Percentiles rank a stretch among this genome's conserved stretches.
phyloP scores from a whole-genome alignment of 2,888 invertebrate genomes.

The Plebejus argus region DNA sequence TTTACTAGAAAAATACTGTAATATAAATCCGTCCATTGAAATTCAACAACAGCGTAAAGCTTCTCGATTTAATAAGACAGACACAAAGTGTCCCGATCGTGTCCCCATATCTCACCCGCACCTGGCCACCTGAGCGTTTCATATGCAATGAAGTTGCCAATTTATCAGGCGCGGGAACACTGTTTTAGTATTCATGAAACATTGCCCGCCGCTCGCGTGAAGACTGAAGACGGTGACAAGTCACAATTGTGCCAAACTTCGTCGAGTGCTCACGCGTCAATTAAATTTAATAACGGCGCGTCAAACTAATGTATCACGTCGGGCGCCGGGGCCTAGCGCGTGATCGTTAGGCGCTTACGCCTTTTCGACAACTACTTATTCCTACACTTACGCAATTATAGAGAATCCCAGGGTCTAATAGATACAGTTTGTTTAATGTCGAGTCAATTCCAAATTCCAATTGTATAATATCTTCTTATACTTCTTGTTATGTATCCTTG shows the following conservation, averaged over 20 bases:
- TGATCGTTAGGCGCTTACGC: slow-evolving; percentile 14
- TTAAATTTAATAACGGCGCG: slow-evolving; percentile 19
- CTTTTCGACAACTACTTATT: neutral
- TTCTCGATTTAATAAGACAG: neutral
- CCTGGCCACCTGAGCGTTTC: slow-evolving; percentile 27
- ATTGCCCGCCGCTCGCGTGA: slow-evolving; percentile 20
- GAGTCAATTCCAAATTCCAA: neutral
- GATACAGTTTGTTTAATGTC: neutral
- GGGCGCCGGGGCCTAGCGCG: slow-evolving; percentile 1
- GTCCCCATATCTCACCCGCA: slow-evolving; percentile 5
- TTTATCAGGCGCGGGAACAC: slow-evolving; percentile 24
- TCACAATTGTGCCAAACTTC: slow-evolving; percentile 4
- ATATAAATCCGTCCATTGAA: neutral
- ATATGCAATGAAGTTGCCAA: slow-evolving; percentile 31
- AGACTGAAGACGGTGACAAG: slow-evolving; percentile 5
- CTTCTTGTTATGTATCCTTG: no score
- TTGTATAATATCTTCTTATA: no score
- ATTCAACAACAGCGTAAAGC: neutral
- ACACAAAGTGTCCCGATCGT: neutral
- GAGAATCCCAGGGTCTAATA: neutral
- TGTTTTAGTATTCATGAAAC: slow-evolving; percentile 32
- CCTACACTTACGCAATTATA: neutral
- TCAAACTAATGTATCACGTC: slow-evolving; percentile 17
- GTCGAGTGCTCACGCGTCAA: slow-evolving; percentile 17
- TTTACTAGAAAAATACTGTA: neutral